Base-by-base conservation (phyloP, 2,113 vertebrate genomes). In the Leptodactylus fuscus region DNA sequence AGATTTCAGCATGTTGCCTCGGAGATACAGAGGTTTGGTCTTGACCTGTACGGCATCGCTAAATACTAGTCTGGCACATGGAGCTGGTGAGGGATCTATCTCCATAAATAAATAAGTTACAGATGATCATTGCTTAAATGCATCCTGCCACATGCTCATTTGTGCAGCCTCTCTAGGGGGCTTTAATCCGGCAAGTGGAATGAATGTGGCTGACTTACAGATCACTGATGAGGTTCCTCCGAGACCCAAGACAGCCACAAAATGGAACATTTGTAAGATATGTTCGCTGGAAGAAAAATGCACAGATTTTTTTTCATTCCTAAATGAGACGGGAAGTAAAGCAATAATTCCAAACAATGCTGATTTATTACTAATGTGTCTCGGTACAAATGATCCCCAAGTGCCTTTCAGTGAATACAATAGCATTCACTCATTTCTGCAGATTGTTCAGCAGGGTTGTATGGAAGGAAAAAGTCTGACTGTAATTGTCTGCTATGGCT, bases 151-250 rank as follows among this genome's bases (percentile, higher is more conserved):
- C 48, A 51, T 60, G 77, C 18, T 81, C 62, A 60, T 73, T 81
- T 55, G 70, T 48, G 77, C 77, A n/a, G 27, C 49, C 16, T 60
- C 84, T 81, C 84, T 8, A 22, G 65, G 77, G 84, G 34, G 76
- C 84, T 73, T 51, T 86, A 86, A 81, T 55, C 65, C 84, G 53
- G 76, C 65, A 53, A 81, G 77, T 73, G 65, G 34, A 81, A 80
- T 80, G 36, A 80, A 86, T 80, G 48, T 79, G 69, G 36, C 74
- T 81, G 77, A 70, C 49, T 80, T 86, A 71, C 84, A 86, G 83
- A 85, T 86, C 84, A 81, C 78, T 73, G 84, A 71, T 53, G 78
- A 78, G 24, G 51, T 53, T 81, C 84, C 60, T 22, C 48, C 9
- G 83, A 80, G 83, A 70, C 60, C 58, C 55, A 29, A 85, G 83